phyloP scores from a whole-genome alignment of 1,140 invertebrate species.

The Pogonomyrmex barbatus region DNA sequence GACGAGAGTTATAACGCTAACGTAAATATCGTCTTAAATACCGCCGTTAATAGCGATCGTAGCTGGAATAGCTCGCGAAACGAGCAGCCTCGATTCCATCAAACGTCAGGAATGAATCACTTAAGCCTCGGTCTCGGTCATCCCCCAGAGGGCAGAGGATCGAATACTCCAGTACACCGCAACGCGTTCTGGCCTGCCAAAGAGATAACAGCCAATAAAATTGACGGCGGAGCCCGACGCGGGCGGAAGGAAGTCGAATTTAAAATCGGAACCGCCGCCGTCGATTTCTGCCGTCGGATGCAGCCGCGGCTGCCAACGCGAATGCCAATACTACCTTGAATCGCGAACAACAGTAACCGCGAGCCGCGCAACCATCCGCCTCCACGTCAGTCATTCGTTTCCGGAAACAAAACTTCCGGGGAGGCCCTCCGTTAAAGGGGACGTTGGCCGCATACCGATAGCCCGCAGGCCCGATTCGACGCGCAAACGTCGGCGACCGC shows the following conservation, averaged over 20 bases:
- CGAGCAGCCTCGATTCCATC: neutral
- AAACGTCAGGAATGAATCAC: conserved; percentile 25
- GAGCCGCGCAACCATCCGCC: neutral
- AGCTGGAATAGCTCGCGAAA: conserved; percentile 15
- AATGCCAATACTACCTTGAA: conserved; percentile 50
- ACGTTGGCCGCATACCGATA: conserved; percentile 5
- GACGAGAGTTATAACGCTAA: neutral
- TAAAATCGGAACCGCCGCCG: conserved; percentile 18
- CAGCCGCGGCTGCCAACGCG: conserved; percentile 2
- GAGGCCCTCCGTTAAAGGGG: conserved; percentile 23
- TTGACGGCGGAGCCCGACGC: neutral
- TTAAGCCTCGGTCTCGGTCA: neutral
- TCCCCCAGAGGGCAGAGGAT: neutral
- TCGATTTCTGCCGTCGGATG: conserved; percentile 7
- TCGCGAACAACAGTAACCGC: conserved; percentile 1
- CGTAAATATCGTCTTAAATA: conserved; percentile 6
- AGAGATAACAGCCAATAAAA: conserved; percentile 29
- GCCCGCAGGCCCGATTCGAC: neutral
- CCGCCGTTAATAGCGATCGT: conserved; percentile 29
- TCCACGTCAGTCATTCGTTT: conserved; percentile 44
- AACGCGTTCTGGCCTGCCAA: neutral
- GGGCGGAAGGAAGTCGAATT: conserved; percentile 13
- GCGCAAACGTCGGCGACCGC: conserved; percentile 18
- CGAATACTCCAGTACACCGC: neutral
- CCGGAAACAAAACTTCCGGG: conserved; percentile 49